Percentiles rank a stretch among this genome's conserved stretches.
Conservation (phyloP, 30 jellyfish, hydroid and myxozoan species). For the Clytia hemisphaerica region DNA sequence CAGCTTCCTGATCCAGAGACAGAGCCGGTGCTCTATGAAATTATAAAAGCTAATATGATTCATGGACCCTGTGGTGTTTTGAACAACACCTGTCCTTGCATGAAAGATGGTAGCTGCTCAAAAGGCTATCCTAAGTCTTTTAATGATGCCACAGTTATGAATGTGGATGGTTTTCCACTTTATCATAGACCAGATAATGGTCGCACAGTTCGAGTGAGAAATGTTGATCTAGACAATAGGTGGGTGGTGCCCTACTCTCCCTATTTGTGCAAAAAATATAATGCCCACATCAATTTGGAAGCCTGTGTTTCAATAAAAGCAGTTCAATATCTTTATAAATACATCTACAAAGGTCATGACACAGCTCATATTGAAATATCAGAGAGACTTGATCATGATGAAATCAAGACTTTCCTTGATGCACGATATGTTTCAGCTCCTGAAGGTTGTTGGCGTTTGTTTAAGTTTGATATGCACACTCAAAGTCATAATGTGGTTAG, state of each 20-base stretch:
- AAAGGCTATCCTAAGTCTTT: conserved; percentile 16
- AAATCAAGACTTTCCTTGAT: too few species aligned
- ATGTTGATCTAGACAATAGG: conserved; percentile 21
- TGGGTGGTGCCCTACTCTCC: conserved; percentile 71
- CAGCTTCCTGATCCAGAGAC: too few species aligned
- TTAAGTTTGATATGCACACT: conserved; percentile 29
- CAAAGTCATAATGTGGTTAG: conserved; percentile 32
- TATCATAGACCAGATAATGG: conserved; percentile 48
- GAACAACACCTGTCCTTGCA: too few species aligned
- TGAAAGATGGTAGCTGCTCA: too few species aligned
- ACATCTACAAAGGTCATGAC: too few species aligned
- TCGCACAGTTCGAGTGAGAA: neutral
- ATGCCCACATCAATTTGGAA: conserved; percentile 55
- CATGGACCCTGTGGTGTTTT: too few species aligned
- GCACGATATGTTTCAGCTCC: conserved; percentile 47
- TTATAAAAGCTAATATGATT: too few species aligned
- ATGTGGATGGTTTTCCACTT: conserved; percentile 60
- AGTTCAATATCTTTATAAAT: conserved; percentile 42
- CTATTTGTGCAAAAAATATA: conserved; percentile 17
- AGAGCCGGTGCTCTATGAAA: too few species aligned
- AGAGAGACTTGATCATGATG: too few species aligned
- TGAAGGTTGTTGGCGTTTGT: conserved; percentile 57
- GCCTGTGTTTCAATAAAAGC: conserved; percentile 25
- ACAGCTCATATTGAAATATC: too few species aligned
- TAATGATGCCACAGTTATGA: conserved; percentile 9